phyloP scores from a whole-genome alignment of 2,888 invertebrate genomes.

The Tenthredo livida region DNA sequence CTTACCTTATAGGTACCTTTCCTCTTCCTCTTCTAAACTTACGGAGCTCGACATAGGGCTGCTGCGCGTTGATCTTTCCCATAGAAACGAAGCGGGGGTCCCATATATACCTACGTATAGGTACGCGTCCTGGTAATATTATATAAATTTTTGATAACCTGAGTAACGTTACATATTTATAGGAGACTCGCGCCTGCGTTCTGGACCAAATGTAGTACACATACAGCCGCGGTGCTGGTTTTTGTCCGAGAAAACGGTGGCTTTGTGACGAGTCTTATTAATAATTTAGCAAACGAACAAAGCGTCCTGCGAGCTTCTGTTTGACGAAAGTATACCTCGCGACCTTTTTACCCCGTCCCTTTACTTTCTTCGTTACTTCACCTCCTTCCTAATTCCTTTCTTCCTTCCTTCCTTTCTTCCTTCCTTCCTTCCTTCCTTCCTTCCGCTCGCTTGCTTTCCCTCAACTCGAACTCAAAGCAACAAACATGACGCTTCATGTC shows the following conservation, averaged over 20 bases:
- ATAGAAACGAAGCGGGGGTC: neutral
- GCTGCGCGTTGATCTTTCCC: neutral
- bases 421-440: constrained; percentile 28
- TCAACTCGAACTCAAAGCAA: neutral
- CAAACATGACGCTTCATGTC: constrained; percentile 12
- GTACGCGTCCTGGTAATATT: constrained; percentile 31
- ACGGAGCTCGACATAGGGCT: neutral
- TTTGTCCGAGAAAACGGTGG: constrained; percentile 15
- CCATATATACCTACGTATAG: neutral
- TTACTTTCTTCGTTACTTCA: constrained; percentile 6
- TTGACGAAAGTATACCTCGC: constrained; percentile 36
- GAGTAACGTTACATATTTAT: constrained; percentile 28
- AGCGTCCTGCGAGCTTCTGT: constrained; percentile 59
- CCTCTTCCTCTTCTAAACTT: neutral
- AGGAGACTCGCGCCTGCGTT: constrained; percentile 14
- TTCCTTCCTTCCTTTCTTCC: constrained; percentile 23
- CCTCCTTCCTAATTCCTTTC: constrained; percentile 16
- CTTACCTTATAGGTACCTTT: no score
- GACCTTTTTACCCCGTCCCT: constrained; percentile 18
- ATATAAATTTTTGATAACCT: constrained; percentile 39
- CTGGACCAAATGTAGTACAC: neutral
- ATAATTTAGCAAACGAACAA: constrained; percentile 67
- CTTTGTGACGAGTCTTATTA: constrained; percentile 61
- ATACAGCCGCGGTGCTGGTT: neutral
- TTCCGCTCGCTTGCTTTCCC: neutral